phyloP scores from a whole-genome alignment of 2,797 vertebrate species.

The Yasuhikotakia modesta region DNA sequence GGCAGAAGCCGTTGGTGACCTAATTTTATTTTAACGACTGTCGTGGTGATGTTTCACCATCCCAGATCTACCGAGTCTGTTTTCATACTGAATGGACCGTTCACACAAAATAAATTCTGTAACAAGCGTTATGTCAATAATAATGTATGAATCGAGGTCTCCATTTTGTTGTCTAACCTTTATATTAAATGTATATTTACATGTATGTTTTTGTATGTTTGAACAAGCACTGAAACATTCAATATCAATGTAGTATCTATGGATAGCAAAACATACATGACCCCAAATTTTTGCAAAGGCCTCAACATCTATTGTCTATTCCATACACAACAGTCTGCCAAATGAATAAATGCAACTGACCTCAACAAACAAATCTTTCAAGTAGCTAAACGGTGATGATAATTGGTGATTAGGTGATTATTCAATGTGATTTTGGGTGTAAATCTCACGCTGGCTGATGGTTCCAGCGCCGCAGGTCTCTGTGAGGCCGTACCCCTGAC shows the following conservation, averaged over 20 bases:
- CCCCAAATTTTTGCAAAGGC: too few relatives aligned
- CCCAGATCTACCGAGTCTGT: background rate
- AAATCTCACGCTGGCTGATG: conserved; percentile 89
- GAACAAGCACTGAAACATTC: background rate
- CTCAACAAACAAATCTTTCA: too few relatives aligned
- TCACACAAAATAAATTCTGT: background rate
- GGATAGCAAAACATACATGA: background rate
- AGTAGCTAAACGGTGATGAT: too few relatives aligned
- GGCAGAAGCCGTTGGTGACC: background rate
- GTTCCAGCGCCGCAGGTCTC: conserved; percentile 93
- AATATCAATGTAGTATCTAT: background rate
- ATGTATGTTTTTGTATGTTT: background rate
- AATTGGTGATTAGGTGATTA: too few relatives aligned
- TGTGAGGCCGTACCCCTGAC: conserved; percentile 96
- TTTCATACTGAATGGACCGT: background rate
- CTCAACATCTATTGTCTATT: too few relatives aligned
- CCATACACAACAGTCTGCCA: too few relatives aligned
- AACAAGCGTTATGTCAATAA: background rate
- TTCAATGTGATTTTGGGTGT: too few relatives aligned
- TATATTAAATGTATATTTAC: too few relatives aligned
- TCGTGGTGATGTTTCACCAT: background rate
- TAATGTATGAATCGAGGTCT: too few relatives aligned
- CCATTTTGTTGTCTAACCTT: too few relatives aligned
- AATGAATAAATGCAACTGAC: too few relatives aligned
- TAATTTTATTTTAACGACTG: background rate